phyloP scores from a whole-genome alignment of 2,888 invertebrate genomes.

The Nymphalis urticae region DNA sequence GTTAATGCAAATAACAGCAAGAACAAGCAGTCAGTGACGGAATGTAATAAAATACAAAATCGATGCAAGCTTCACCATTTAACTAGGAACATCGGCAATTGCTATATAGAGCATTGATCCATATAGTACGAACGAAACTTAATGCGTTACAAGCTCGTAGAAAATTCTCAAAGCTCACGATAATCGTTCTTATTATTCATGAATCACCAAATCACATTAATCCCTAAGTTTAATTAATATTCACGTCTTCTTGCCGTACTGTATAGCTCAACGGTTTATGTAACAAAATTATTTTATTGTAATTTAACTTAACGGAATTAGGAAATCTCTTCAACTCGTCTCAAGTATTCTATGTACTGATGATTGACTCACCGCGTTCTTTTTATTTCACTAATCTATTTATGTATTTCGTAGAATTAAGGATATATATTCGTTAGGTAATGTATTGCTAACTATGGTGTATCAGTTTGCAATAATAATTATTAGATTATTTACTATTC shows the following conservation, averaged over 20 bases:
- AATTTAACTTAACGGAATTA: constrained; percentile 1
- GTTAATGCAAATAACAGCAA: neutral
- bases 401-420: neutral
- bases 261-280: constrained; percentile 33
- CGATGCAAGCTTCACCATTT: no score
- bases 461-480: neutral
- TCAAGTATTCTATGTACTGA: constrained; percentile 5
- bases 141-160: neutral
- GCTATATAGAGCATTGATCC: constrained; percentile 29
- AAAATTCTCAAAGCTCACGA: no score
- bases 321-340: neutral
- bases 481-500: neutral
- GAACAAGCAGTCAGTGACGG: neutral
- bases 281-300: constrained; percentile 21
- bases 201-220: neutral
- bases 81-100: neutral
- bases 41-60: neutral
- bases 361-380: neutral
- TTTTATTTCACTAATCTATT: neutral
- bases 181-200: no score
- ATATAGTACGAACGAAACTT: constrained; percentile 18
- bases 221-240: constrained; percentile 25
- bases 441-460: neutral
- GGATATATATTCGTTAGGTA: neutral
- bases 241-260: constrained; percentile 31